Conservation (phyloP, 2,888 invertebrate genomes). For the Amiota mariae region DNA sequence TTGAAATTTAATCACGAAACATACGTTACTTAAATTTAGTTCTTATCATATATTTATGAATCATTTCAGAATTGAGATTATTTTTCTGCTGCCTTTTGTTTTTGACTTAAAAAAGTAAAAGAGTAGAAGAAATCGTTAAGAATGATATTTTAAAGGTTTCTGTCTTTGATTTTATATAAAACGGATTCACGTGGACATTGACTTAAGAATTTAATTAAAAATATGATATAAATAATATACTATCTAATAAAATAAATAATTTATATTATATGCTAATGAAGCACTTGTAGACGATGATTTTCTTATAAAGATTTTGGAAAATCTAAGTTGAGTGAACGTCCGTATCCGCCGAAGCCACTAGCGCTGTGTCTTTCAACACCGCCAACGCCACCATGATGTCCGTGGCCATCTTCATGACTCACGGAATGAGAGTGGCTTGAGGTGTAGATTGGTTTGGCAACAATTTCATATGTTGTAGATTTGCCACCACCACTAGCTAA, state of each 20-base stretch:
- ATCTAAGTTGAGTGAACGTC: conserved; percentile 65
- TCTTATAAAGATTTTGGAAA: conserved; percentile 42
- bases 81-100: too few species aligned
- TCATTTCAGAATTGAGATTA: too few species aligned
- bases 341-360: conserved; percentile 76
- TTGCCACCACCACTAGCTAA: conserved; percentile 80
- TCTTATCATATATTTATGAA: too few species aligned
- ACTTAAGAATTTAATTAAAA: neutral
- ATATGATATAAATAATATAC: neutral
- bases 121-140: too few species aligned
- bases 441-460: conserved; percentile 86
- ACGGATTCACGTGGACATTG: neutral
- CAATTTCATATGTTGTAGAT: conserved; percentile 87
- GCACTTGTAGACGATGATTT: neutral
- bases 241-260: conserved; percentile 35
- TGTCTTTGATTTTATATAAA: too few species aligned
- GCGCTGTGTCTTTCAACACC: conserved; percentile 68
- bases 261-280: conserved; percentile 30
- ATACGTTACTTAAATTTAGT: too few species aligned
- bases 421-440: conserved; percentile 78
- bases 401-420: conserved; percentile 77
- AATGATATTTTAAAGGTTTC: too few species aligned
- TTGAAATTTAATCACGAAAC: too few species aligned
- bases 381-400: conserved; percentile 61
- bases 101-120: too few species aligned